Evolutionary conservation across 2,113 vertebrate species (phyloP), one percentile per base, ranked within the genome.

Genomic region (Cyanoramphus novaezelandiae): DNA sequence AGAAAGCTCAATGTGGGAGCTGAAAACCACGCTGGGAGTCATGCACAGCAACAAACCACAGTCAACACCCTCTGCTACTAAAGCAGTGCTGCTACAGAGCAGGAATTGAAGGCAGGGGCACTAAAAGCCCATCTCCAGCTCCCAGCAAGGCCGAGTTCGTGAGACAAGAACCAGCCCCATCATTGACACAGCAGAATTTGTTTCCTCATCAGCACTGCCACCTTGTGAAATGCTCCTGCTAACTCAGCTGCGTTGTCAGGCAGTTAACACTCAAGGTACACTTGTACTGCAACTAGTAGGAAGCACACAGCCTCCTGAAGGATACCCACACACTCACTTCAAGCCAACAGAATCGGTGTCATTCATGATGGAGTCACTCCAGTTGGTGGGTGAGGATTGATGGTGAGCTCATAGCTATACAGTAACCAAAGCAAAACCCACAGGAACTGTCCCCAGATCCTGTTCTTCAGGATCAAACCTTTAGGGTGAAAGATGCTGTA

Each of bases 251-350:
- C 7, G 11, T 3, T 3, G 2, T 1, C 28, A 7, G 46, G 18
- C 15, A 1, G 2, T 3, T 46, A 2, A 1, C 0, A 3, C 43
- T 11, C 14, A 1, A 15, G 8, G 11, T 2, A 5, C 5, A 18
- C 13, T 1, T 2, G 35, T 5, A 1, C 2, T 5, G 1, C 13
- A 6, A 15, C 3, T 8, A 2, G 4, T 0, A 5, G 27, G 13
- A 39, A 25, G 41, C 1, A 2, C 9, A 0, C 3, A 7, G 53
- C 33, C 28, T 13, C 31, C 21, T 31, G 2, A 3, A 59, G 9
- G 57, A 35, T 35, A 35, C 33, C 33, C 55, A 21, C 33, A 27
- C 13, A 27, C 13, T 57, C 13, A n/a, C 33, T 57, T n/a, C 57
- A 35, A 59, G 57, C 33, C 57, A 35, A 35, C 13, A 35, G 55